A percentile compares a stretch with the other conserved stretches of the same genome.
Evolutionary conservation across 2,888 invertebrate genomes (phyloP).

Genomic region (Macrophya annulata): DNA sequence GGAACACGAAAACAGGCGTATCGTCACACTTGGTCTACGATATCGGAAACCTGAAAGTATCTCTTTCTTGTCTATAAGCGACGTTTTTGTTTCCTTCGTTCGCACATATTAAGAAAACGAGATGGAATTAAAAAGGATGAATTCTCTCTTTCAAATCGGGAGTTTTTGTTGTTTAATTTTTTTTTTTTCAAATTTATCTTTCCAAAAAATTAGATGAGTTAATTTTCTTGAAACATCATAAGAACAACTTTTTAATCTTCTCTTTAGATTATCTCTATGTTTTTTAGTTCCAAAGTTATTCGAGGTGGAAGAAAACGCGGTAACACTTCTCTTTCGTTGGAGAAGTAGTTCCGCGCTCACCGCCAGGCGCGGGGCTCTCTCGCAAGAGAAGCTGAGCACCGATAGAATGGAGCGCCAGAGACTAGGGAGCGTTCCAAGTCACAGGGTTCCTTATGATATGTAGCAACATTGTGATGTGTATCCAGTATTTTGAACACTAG

Average conservation of each 20-base stretch:
- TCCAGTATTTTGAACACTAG: neutral
- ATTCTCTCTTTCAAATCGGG: neutral
- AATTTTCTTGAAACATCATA: neutral
- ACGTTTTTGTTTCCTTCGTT: neutral
- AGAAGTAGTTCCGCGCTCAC: neutral
- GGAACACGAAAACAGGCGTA: slow-evolving; percentile 21
- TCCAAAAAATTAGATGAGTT: neutral
- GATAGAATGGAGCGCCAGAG: neutral
- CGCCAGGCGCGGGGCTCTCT: neutral
- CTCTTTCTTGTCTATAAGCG: slow-evolving; percentile 1
- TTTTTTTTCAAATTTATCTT: neutral
- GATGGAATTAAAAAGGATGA: neutral
- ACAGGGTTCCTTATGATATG: neutral
- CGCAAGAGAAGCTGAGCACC: neutral
- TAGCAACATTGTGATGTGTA: slow-evolving; percentile 2
- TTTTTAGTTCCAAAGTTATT: neutral
- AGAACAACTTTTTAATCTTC: neutral
- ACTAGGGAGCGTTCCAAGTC: neutral
- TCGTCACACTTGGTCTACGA: slow-evolving; percentile 6
- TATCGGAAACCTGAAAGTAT: slow-evolving; percentile 6
- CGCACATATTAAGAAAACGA: neutral
- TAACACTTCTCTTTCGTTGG: neutral
- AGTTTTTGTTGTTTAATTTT: neutral
- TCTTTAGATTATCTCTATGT: neutral
- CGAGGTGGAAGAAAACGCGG: neutral